A percentile compares a stretch with the other conserved stretches of the same genome.
These are phyloP conservation scores for Scyliorhinus canicula DNA, from an alignment of 2,797 vertebrate genomes.

Conservation along the genomic window DNA sequence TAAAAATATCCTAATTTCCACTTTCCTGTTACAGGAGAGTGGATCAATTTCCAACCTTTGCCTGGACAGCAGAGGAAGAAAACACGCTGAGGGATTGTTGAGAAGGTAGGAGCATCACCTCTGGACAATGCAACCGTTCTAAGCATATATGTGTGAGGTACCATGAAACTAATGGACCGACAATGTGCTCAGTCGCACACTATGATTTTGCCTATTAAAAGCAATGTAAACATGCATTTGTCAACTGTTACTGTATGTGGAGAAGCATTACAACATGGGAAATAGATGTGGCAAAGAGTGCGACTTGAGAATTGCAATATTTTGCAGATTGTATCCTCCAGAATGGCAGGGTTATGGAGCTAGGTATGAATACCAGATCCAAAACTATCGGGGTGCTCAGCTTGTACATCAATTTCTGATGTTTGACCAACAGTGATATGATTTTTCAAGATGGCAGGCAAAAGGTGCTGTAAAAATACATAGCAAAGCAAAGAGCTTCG, in stretches of 20 bases:
- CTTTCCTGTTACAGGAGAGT: background rate
- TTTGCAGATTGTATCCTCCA: background rate
- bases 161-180: too few species aligned
- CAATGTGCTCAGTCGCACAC: background rate
- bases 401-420: background rate
- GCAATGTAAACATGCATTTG: background rate
- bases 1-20: background rate
- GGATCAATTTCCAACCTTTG: background rate
- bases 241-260: background rate
- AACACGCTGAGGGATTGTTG: background rate
- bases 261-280: background rate
- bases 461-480: background rate
- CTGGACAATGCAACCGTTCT: background rate
- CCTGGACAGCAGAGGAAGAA: background rate
- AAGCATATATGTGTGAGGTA: background rate
- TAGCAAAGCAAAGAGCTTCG: background rate
- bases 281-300: background rate
- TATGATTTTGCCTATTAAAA: background rate
- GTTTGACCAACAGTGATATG: background rate
- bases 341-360: background rate
- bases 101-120: constrained; percentile 5
- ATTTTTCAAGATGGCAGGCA: background rate
- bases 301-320: background rate
- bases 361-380: background rate
- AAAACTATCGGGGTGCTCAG: background rate